A percentile compares a stretch with the other conserved stretches of the same genome.
These are phyloP conservation scores for Ephialtes manifestator DNA, from an alignment of 2,888 invertebrate genomes.

Conservation along the genomic window DNA sequence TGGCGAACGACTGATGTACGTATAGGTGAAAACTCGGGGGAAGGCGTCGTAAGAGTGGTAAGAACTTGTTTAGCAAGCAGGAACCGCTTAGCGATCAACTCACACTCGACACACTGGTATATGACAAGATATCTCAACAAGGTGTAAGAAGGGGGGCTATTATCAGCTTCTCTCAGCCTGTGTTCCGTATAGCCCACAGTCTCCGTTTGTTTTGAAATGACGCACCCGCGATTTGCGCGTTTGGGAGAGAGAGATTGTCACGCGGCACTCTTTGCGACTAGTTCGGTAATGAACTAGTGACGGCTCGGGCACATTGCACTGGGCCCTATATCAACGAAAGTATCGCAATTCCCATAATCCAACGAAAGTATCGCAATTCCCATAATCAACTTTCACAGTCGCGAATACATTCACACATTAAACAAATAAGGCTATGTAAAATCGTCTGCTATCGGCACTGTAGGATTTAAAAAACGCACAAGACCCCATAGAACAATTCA, in stretches of 20 bases:
- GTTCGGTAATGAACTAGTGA: not conserved
- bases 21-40: not conserved
- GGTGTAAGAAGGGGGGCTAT: not conserved
- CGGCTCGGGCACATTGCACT: not conserved
- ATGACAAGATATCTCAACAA: not conserved
- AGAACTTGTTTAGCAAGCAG: not conserved
- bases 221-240: conserved; percentile 37
- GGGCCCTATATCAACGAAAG: not conserved
- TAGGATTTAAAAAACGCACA: not conserved
- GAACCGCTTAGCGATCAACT: not conserved
- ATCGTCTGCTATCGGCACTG: conserved; percentile 3
- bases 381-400: conserved; percentile 14
- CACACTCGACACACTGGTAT: not conserved
- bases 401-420: not conserved
- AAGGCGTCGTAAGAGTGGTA: conserved; percentile 26
- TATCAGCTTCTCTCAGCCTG: conserved; percentile 29
- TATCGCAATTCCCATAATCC: not conserved
- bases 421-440: not conserved
- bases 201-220: conserved; percentile 63
- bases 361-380: not conserved
- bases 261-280: conserved; percentile 3
- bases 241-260: conserved; percentile 42
- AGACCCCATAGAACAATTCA: not conserved
- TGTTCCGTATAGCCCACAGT: conserved; percentile 6
- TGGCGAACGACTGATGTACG: not conserved